Percentiles rank a stretch among this genome's conserved stretches.
Conservation (phyloP, 2,797 vertebrate genomes). For the Denticeps clupeoides region DNA sequence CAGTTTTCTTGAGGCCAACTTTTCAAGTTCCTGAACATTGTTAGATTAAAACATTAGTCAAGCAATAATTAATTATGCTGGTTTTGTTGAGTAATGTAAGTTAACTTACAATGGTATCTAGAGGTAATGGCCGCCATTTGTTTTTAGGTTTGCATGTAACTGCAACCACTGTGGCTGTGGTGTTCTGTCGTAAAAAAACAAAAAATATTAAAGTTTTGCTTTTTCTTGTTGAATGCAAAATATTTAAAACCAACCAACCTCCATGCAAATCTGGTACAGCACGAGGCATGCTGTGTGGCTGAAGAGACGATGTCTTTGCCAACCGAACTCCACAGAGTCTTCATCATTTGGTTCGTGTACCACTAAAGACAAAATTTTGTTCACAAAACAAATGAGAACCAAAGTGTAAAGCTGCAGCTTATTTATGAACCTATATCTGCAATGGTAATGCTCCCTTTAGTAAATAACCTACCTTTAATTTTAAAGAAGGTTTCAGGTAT, state of each 20-base stretch:
- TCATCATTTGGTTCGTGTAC: constrained; percentile 73
- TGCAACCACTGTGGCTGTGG: constrained; percentile 78
- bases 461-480: constrained; percentile 84
- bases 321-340: constrained; percentile 76
- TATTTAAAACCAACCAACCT: constrained; percentile 55
- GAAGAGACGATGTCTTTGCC: constrained; percentile 94
- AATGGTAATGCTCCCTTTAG: too few relatives aligned
- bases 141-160: constrained; percentile 90
- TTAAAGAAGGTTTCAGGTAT: constrained; percentile 89
- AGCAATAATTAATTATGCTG: background rate
- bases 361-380: constrained; percentile 51
- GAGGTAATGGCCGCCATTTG: constrained; percentile 90
- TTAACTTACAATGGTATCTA: constrained; percentile 90
- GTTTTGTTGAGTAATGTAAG: background rate
- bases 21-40: constrained; percentile 79
- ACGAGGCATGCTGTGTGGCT: constrained; percentile 90
- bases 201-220: background rate
- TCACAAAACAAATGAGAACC: background rate
- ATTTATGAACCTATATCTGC: too few relatives aligned
- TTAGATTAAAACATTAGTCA: background rate
- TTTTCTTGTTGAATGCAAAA: background rate
- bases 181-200: constrained; percentile 62
- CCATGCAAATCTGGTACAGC: constrained; percentile 96
- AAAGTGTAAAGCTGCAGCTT: too few relatives aligned
- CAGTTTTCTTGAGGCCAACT: constrained; percentile 86